Base-by-base conservation (phyloP, 2,113 vertebrate genomes). In the Lucifuga dentata region DNA sequence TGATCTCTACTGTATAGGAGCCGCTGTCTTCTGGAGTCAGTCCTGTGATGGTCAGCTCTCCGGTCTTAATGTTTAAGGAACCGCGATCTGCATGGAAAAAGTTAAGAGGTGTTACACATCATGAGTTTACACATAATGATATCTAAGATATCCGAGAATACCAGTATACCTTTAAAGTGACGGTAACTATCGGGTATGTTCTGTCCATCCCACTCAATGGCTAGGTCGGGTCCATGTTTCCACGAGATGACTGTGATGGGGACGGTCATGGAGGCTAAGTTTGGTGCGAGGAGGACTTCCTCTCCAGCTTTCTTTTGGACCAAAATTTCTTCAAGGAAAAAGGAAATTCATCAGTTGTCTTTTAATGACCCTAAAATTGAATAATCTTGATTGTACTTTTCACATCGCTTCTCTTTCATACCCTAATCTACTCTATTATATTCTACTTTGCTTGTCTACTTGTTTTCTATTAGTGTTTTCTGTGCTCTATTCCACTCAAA, bases 131-230 rank as follows among this genome's bases (percentile, higher is more conserved):
- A n/a, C 6, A 32, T 11, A 8, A 5, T 20, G 19, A 3, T 33
- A 40, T 35, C 33, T 35, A 8, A 35, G 11, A 8, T 11, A 8
- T 3, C 5, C 26, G 5, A 29, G 5, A 5, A 3, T 11, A 6
- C 7, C 11, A 5, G 2, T 5, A 0, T 58, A 90, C 89, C 20
- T 58, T 1, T 0, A 17, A 86, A 89, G 0, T 66, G 50, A 11
- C 43, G 26, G 8, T 13, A 67, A 0, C 0, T 0, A 0, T 17
- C 7, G 0, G 7, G 7, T n/a, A 8, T 0, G 0, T 0, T 1
- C 0, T 0, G 0, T 7, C 2, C 36, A 0, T 74, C 70, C 70
- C 53, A 76, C 1, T 72, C 17, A 2, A 65, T 29, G 12, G 58
- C 78, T 0, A 62, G 5, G 64, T 75, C 1, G 0, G 0, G 0